A percentile compares a stretch with the other conserved stretches of the same genome.
Conservation (phyloP, 2,888 invertebrate genomes). For the Drosophila nr. medialis region DNA sequence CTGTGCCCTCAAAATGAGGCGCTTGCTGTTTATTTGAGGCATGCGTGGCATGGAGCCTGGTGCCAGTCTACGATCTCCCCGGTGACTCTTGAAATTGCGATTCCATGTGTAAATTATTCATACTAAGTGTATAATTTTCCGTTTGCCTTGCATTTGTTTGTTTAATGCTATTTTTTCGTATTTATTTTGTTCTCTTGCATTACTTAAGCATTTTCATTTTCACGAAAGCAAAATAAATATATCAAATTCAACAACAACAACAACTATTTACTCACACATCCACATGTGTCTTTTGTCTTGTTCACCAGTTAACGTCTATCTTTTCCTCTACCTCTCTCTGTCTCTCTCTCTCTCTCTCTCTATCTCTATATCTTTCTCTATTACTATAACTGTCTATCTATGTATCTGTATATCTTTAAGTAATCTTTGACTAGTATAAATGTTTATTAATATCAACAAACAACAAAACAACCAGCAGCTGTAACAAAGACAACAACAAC, state of each 20-base stretch:
- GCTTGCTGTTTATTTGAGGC: conserved; percentile 78
- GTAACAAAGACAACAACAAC: conserved; percentile 7
- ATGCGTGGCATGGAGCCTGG: conserved; percentile 54
- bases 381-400: conserved; percentile 27
- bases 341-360: conserved; percentile 16
- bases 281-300: conserved; percentile 84
- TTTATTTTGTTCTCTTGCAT: conserved; percentile 27
- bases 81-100: conserved; percentile 20
- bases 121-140: conserved; percentile 64
- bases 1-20: conserved; percentile 78
- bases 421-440: conserved; percentile 63
- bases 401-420: conserved; percentile 48
- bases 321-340: conserved; percentile 30
- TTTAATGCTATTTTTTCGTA: conserved; percentile 21
- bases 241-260: conserved; percentile 52
- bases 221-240: conserved; percentile 57
- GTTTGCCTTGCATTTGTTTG: conserved; percentile 39
- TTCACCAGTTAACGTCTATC: conserved; percentile 79
- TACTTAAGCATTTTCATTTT: conserved; percentile 60
- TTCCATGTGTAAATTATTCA: conserved; percentile 69
- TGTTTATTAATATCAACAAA: conserved; percentile 69
- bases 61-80: conserved; percentile 35
- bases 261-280: conserved; percentile 82
- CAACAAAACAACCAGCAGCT: conserved; percentile 26
- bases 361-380: conserved; percentile 25